A percentile compares a stretch with the other conserved stretches of the same genome.
These are phyloP conservation scores for Rhagonycha fulva DNA, from an alignment of 2,888 invertebrate species.

Conservation along the genomic window DNA sequence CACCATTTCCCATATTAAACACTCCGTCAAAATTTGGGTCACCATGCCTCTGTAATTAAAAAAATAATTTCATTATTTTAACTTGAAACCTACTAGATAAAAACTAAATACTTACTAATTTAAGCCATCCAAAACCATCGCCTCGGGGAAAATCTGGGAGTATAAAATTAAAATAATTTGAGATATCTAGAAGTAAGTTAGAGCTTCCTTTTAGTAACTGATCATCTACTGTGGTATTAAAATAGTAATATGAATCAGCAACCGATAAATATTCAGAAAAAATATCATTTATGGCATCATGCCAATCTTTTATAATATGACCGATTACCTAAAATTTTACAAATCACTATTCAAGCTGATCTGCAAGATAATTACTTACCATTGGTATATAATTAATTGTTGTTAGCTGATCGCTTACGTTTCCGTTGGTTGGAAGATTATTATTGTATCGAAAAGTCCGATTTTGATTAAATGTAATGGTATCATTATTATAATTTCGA, in stretches of 20 bases:
- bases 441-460: constrained; percentile 71
- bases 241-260: constrained; percentile 58
- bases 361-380: constrained; percentile 56
- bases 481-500: constrained; percentile 70
- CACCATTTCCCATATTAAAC: constrained; percentile 77
- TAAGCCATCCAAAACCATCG: constrained; percentile 88
- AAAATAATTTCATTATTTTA: neutral
- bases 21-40: constrained; percentile 73
- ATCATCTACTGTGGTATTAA: constrained; percentile 68
- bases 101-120: constrained; percentile 56
- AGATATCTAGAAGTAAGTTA: constrained; percentile 71
- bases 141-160: constrained; percentile 58
- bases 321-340: neutral
- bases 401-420: constrained; percentile 71
- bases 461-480: constrained; percentile 71
- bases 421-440: constrained; percentile 66
- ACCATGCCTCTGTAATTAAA: constrained; percentile 68
- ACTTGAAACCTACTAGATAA: too few species aligned
- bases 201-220: constrained; percentile 81
- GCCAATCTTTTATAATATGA: neutral
- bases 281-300: neutral
- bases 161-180: constrained; percentile 62
- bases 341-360: neutral
- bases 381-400: constrained; percentile 78
- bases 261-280: neutral